These are phyloP conservation scores for Carettochelys insculpta DNA, from an alignment of 2,113 vertebrate genomes.

Conservation along the genomic window DNA sequence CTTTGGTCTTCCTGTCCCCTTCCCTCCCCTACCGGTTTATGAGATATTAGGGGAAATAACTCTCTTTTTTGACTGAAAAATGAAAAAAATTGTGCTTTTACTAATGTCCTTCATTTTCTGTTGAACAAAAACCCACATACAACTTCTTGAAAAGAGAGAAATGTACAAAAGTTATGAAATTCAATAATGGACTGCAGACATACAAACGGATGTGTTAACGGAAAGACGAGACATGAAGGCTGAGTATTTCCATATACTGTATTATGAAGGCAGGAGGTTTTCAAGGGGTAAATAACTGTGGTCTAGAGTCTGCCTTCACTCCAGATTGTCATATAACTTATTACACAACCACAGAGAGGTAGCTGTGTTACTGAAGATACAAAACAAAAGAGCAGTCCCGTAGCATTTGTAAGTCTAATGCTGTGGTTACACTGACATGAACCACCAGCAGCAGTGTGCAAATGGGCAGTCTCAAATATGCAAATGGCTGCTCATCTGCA, in stretches of 20 bases:
- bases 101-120: not conserved
- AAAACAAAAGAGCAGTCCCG: too few species aligned
- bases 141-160: not conserved
- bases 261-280: not conserved
- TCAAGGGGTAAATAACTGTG: not conserved
- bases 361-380: too few species aligned
- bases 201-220: not conserved
- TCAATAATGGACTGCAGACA: not conserved
- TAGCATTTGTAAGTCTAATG: too few species aligned
- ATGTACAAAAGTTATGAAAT: not conserved
- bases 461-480: too few species aligned
- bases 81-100: not conserved
- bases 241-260: not conserved
- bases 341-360: not conserved
- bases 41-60: not conserved
- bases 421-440: too few species aligned
- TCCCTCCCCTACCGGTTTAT: not conserved
- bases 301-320: not conserved
- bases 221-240: not conserved
- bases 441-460: too few species aligned
- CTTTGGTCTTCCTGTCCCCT: too few species aligned
- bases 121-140: not conserved
- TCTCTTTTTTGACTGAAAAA: not conserved
- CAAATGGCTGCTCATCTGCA: too few species aligned
- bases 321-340: not conserved